Base-by-base conservation (phyloP, 2,797 vertebrate species). In the Perodicticus potto region DNA sequence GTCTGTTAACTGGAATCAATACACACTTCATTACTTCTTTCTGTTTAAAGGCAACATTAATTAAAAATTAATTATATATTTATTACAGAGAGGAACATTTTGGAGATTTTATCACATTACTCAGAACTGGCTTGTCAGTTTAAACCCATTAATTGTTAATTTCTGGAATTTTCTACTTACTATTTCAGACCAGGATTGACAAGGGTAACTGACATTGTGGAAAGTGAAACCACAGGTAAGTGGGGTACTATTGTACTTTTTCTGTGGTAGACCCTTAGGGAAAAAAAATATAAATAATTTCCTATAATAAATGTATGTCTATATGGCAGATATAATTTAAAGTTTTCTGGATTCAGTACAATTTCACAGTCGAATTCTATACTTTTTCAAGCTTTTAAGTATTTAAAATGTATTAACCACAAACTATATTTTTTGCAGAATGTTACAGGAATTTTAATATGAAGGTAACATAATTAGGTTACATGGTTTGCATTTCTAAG, bases 281-380 rank as follows among this genome's bases (percentile, higher is more conserved):
- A 63, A 90, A 76, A 87, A 25, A 76, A 72, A 70, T 27, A 80
- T 59, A 74, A 95, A 7, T 69, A 72, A 94, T 14, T 87, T 91
- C 2, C 34, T 34, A 16, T 25, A 49, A 25, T 69, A 49, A 65
- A 49, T 23, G 11, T 37, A 43, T 43, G 45, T 76, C 74, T 81
- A 57, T 86, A 37, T 37, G 57, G 65, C 27, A 74, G 74, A 74
- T 45, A 5, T 7, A 77, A 72, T 78, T 88, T 45, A 22, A 65
- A 83, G 40, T 27, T 82, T 83, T 43, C 17, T 11, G 55, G 23
- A 37, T 84, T 78, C 61, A 45, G 2, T 45, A 57, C 12, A 88
- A 65, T 57, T 78, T 84, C 6, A 78, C 11, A 14, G 37, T 57
- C 37, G 53, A 78, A 65, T 65, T 91, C 25, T 72, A 13, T 57